A percentile compares a stretch with the other conserved stretches of the same genome.
Conservation (phyloP, 2,113 vertebrate genomes). For the Burhinus oedicnemus region DNA sequence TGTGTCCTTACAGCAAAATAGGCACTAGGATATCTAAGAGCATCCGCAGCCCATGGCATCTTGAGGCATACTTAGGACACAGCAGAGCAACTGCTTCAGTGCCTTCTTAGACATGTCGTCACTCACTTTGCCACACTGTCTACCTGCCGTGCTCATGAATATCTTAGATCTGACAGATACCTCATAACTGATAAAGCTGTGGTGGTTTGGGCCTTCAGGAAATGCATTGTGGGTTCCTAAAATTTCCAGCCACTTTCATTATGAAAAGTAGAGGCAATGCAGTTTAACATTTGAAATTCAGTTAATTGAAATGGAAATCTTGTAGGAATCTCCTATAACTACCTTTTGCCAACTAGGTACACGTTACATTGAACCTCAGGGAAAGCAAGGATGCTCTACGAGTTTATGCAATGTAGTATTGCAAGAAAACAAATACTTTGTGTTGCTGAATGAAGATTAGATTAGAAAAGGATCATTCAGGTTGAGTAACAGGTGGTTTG, state of each 20-base stretch:
- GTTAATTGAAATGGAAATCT: not conserved
- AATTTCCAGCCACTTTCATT: not conserved
- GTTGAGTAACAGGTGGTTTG: not conserved
- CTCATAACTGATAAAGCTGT: not conserved
- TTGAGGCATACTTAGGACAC: not conserved
- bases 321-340: not conserved
- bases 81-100: not conserved
- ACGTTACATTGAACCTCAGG: not conserved
- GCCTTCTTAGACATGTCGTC: rapidly evolving
- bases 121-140: not conserved
- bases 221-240: not conserved
- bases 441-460: not conserved
- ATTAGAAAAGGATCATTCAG: not conserved
- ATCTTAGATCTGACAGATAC: not conserved
- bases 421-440: not conserved
- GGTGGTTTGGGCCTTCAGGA: not conserved
- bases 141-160: not conserved
- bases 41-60: not conserved
- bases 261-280: not conserved
- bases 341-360: not conserved
- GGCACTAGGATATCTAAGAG: not conserved
- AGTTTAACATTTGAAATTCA: not conserved
- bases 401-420: not conserved
- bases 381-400: not conserved
- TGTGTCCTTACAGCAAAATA: not conserved